A percentile compares a stretch with the other conserved stretches of the same genome.
Evolutionary conservation across 2,797 vertebrate species (phyloP).

Genomic region (Acanthis flammea): DNA sequence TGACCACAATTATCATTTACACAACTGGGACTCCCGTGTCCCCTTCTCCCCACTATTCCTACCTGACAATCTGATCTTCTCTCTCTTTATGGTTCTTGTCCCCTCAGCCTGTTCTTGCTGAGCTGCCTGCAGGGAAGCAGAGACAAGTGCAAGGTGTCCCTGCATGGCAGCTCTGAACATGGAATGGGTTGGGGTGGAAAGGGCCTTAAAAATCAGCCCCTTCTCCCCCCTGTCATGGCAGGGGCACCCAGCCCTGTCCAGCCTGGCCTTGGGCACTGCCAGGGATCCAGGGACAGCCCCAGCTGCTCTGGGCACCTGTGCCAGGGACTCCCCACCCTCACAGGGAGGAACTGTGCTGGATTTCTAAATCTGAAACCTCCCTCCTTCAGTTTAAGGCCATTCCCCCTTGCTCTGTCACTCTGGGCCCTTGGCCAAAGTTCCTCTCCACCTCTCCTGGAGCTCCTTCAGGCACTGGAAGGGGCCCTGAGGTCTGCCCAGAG

Average conservation of each 20-base stretch:
- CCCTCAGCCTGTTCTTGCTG: not conserved
- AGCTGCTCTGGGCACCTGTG: not conserved
- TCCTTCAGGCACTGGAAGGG: not conserved
- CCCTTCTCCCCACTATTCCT: not conserved
- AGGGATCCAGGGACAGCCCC: not conserved
- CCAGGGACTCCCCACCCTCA: rapidly evolving
- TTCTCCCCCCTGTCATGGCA: not conserved
- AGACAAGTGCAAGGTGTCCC: not conserved
- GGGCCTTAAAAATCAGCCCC: rapidly evolving
- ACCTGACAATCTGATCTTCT: not conserved
- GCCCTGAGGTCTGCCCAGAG: not conserved
- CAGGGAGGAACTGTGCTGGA: rapidly evolving
- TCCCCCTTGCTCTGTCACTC: rapidly evolving
- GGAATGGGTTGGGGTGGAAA: not conserved
- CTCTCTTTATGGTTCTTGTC: not conserved
- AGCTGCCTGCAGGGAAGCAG: not conserved
- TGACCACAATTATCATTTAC: rapidly evolving
- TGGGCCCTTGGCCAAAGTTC: rapidly evolving
- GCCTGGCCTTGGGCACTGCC: rapidly evolving
- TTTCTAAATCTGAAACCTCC: rapidly evolving
- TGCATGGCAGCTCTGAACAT: not conserved
- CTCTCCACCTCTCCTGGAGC: not conserved
- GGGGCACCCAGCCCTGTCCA: not conserved
- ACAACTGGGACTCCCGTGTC: not conserved
- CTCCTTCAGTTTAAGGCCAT: not conserved